Evolutionary conservation across 2,888 invertebrate species (phyloP).

Genomic region (Plebejus melissa): DNA sequence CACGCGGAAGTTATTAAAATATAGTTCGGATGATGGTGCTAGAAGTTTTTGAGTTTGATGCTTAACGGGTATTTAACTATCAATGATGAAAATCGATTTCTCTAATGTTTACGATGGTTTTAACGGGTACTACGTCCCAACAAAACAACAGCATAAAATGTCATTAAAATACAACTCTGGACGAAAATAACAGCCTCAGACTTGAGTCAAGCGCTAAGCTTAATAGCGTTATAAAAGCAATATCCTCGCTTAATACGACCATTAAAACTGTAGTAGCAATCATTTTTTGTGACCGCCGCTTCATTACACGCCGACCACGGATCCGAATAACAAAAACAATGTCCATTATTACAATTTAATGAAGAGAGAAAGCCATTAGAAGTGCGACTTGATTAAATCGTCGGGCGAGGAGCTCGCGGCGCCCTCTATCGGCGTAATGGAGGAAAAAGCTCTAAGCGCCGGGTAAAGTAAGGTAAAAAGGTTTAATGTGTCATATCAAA

Average conservation of each 20-base stretch:
- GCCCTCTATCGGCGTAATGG: constrained; percentile 47
- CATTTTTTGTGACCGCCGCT: constrained; percentile 20
- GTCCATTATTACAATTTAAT: constrained; percentile 73
- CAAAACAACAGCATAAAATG: neutral
- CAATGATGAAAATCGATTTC: neutral
- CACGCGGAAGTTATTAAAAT: neutral
- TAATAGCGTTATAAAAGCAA: constrained; percentile 16
- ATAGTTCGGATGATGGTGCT: neutral
- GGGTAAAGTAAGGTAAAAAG: neutral
- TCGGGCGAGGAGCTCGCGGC: constrained; percentile 59
- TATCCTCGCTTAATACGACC: constrained; percentile 4
- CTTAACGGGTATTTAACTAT: too few relatives aligned
- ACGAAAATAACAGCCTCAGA: neutral
- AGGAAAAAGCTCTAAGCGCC: constrained; percentile 29
- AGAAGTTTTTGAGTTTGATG: too few relatives aligned
- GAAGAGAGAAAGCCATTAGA: constrained; percentile 72
- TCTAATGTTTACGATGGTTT: neutral
- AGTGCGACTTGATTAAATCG: constrained; percentile 69
- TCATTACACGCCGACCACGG: constrained; percentile 23
- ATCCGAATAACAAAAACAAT: constrained; percentile 60
- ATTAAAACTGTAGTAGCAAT: constrained; percentile 24
- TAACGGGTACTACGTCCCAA: neutral
- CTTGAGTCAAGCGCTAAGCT: neutral
- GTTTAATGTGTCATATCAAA: neutral
- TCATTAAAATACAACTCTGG: neutral